phyloP scores from a whole-genome alignment of 2,888 invertebrate species.

The Rhingia rostrata region DNA sequence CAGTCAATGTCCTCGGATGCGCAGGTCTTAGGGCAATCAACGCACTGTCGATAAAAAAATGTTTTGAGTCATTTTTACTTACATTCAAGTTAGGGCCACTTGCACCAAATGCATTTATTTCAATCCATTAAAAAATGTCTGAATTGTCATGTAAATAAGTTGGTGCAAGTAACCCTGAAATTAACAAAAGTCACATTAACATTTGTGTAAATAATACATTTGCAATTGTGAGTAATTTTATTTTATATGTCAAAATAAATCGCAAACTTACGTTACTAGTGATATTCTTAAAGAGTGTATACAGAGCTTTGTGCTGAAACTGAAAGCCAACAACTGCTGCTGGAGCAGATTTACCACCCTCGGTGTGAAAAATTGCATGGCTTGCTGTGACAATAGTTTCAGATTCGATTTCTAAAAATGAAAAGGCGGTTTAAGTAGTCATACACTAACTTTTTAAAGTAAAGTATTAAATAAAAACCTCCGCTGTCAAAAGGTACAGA shows the following conservation, averaged over 20 bases:
- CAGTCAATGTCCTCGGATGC: slow-evolving; percentile 89
- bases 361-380: slow-evolving; percentile 90
- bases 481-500: slow-evolving; percentile 88
- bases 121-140: too few relatives aligned
- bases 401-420: slow-evolving; percentile 80
- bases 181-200: too few relatives aligned
- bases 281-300: slow-evolving; percentile 90
- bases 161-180: too few relatives aligned
- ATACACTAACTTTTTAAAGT: background rate
- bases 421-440: background rate
- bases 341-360: slow-evolving; percentile 86
- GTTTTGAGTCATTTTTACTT: slow-evolving; percentile 2
- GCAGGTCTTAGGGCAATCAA: slow-evolving; percentile 85
- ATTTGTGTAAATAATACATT: too few relatives aligned
- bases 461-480: slow-evolving; percentile 74
- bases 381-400: slow-evolving; percentile 92
- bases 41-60: slow-evolving; percentile 57
- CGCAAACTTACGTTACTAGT: slow-evolving; percentile 87
- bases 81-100: slow-evolving; percentile 73
- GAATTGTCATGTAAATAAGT: too few relatives aligned
- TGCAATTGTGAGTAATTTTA: too few relatives aligned
- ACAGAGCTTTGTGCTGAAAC: slow-evolving; percentile 90
- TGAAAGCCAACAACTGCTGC: slow-evolving; percentile 90
- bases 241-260: background rate
- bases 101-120: too few relatives aligned